Evolutionary conservation across 2,113 vertebrate species (phyloP).

Genomic region (Dermatemys mawii): DNA sequence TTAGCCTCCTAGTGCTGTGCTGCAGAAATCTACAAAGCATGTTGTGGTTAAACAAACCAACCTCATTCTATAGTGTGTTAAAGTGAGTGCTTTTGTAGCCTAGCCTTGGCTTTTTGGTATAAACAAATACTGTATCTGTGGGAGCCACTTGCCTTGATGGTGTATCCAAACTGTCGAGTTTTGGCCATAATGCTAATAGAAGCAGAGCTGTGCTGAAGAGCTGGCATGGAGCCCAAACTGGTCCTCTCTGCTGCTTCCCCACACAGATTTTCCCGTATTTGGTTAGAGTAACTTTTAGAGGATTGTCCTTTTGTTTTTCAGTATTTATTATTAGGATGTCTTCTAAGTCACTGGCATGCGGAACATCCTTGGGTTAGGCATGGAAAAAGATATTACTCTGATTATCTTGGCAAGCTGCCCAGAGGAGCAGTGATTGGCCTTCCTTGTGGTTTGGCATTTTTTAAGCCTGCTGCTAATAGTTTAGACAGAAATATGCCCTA

Average conservation of each 20-base stretch:
- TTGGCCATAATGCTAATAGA: background rate
- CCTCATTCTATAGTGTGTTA: background rate
- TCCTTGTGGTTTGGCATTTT: slow-evolving; percentile 10
- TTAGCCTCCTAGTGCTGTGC: background rate
- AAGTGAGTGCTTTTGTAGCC: background rate
- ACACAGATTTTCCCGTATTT: background rate
- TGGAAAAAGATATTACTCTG: background rate
- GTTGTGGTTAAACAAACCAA: background rate
- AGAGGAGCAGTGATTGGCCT: background rate
- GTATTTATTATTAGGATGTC: background rate
- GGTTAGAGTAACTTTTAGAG: background rate
- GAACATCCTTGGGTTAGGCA: background rate
- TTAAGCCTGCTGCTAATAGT: background rate
- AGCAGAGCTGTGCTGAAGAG: background rate
- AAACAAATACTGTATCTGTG: background rate
- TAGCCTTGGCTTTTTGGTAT: background rate
- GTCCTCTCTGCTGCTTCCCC: background rate
- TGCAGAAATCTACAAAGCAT: background rate
- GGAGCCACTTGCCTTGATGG: background rate
- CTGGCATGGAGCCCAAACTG: slow-evolving; percentile 23
- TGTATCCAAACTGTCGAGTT: background rate
- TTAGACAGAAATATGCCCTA: slow-evolving; percentile 7
- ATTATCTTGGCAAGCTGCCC: background rate
- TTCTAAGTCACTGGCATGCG: background rate
- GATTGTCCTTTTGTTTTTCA: slow-evolving; percentile 11